phyloP scores from a whole-genome alignment of 2,797 vertebrate genomes.

The Clarias platycephalus region DNA sequence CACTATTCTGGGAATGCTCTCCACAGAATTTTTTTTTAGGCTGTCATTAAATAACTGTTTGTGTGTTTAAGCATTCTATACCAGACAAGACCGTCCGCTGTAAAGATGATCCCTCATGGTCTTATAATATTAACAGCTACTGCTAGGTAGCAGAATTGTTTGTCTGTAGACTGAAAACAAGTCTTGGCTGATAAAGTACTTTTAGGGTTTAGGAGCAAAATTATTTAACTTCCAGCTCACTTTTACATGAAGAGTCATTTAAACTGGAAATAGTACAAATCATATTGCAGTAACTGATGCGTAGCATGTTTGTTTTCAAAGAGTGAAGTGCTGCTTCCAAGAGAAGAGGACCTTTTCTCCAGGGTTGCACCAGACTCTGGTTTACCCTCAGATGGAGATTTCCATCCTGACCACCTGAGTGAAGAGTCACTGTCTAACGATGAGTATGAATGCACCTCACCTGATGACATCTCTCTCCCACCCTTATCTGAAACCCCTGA shows the following conservation, averaged over 20 bases:
- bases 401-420: slow-evolving; percentile 70
- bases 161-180: background rate
- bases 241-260: background rate
- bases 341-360: slow-evolving; percentile 62
- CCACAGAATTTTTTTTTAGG: background rate
- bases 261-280: background rate
- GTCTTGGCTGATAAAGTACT: slow-evolving; percentile 28
- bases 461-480: slow-evolving; percentile 90
- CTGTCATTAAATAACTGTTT: background rate
- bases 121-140: background rate
- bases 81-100: background rate
- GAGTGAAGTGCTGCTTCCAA: slow-evolving; percentile 54
- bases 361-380: slow-evolving; percentile 61
- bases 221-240: background rate
- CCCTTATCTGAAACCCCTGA: slow-evolving; percentile 88
- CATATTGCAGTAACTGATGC: background rate
- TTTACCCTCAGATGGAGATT: slow-evolving; percentile 61
- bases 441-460: slow-evolving; percentile 86
- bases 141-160: background rate
- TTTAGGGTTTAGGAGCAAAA: background rate
- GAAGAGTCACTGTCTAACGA: slow-evolving; percentile 80
- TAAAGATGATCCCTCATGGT: background rate
- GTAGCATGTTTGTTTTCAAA: slow-evolving; percentile 40
- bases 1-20: background rate
- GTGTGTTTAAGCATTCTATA: slow-evolving; percentile 33